Evolutionary conservation across 2,113 vertebrate species (phyloP).

Genomic region (Oncorhynchus nerka): DNA sequence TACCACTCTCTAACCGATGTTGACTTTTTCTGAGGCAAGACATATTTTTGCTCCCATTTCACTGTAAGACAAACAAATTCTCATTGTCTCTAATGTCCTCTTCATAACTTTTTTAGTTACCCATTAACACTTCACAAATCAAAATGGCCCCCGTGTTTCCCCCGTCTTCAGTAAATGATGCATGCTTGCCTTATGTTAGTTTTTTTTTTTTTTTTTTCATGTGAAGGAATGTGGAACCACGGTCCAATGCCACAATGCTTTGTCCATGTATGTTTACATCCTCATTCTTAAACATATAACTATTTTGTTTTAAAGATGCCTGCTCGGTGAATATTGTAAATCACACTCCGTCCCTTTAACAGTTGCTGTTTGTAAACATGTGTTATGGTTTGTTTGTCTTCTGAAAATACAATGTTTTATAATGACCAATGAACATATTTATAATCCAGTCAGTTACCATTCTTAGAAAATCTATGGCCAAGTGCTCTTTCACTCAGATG

Average conservation of each 20-base stretch:
- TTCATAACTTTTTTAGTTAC: neutral
- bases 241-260: slow-evolving; percentile 53
- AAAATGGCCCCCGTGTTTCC: neutral
- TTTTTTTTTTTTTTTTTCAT: neutral
- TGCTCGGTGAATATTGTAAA: slow-evolving; percentile 45
- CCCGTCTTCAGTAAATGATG: slow-evolving; percentile 28
- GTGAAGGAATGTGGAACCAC: slow-evolving; percentile 54
- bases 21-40: neutral
- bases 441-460: neutral
- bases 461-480: neutral
- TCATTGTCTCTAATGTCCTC: neutral
- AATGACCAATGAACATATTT: neutral
- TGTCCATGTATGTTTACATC: slow-evolving; percentile 66
- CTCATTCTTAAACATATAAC: slow-evolving; percentile 14
- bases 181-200: slow-evolving; percentile 49
- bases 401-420: slow-evolving; percentile 21
- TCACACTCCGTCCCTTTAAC: slow-evolving; percentile 20
- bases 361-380: slow-evolving; percentile 33
- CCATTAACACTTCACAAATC: neutral
- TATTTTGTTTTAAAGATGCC: slow-evolving; percentile 21
- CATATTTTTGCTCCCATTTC: neutral
- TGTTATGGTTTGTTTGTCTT: neutral
- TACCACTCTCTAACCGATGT: neutral
- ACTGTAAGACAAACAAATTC: neutral
- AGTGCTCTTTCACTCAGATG: slow-evolving; percentile 41